Percentiles rank a stretch among this genome's conserved stretches.
These are phyloP conservation scores for Thelaira solivaga DNA, from an alignment of 2,888 invertebrate species.

Conservation along the genomic window DNA sequence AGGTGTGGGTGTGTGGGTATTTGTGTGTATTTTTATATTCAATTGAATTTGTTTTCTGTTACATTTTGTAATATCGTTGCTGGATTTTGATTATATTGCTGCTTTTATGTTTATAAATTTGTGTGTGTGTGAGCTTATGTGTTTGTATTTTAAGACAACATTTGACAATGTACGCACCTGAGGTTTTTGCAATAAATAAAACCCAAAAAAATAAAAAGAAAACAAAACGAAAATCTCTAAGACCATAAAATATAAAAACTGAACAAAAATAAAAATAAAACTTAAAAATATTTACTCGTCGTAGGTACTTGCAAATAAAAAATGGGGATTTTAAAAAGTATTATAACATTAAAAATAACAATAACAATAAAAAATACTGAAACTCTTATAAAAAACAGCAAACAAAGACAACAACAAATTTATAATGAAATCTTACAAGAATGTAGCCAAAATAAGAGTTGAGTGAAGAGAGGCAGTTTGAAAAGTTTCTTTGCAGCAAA, in stretches of 20 bases:
- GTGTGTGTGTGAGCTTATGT: conserved; percentile 21
- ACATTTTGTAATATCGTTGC: conserved; percentile 52
- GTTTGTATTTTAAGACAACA: conserved; percentile 65
- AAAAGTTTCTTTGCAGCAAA: neutral
- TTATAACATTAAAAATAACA: conserved; percentile 36
- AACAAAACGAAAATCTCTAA: conserved; percentile 34
- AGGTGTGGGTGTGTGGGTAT: neutral
- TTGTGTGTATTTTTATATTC: conserved; percentile 16
- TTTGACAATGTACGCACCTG: conserved; percentile 71
- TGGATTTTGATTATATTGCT: conserved; percentile 41
- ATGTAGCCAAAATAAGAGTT: conserved; percentile 5
- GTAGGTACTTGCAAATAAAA: conserved; percentile 1
- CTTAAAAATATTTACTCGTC: no score
- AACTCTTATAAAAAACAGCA: conserved; percentile 23
- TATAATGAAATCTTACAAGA: conserved; percentile 27
- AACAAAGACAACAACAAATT: neutral
- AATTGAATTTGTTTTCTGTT: conserved; percentile 7
- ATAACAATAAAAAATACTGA: conserved; percentile 37
- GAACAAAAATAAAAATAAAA: conserved; percentile 22
- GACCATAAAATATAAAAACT: conserved; percentile 10
- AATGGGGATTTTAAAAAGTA: conserved; percentile 20
- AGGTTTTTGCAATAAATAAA: conserved; percentile 72
- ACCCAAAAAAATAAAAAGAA: conserved; percentile 35
- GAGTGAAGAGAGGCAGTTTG: neutral
- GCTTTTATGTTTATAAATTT: no score